Percentiles rank a stretch among this genome's conserved stretches.
phyloP scores from a whole-genome alignment of 2,888 invertebrate species.

The Pemphredon lugubris region DNA sequence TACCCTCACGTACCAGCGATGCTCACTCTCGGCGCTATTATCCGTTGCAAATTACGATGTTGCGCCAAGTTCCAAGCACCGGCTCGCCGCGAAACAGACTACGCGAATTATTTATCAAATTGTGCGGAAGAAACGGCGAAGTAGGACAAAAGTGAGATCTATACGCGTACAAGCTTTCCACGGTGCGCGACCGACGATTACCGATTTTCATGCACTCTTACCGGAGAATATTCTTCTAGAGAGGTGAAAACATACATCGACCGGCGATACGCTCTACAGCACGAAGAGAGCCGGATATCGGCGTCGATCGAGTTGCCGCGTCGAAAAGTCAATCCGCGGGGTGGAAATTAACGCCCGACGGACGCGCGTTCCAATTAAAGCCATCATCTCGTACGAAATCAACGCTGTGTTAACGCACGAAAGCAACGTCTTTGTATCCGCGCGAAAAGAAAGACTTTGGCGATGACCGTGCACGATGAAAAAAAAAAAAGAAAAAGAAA shows the following conservation, averaged over 20 bases:
- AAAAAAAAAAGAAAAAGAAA: too few relatives aligned
- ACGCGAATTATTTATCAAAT: slow-evolving; percentile 42
- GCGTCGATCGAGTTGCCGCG: too few relatives aligned
- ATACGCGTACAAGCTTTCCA: slow-evolving; percentile 24
- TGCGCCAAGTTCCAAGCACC: slow-evolving; percentile 4
- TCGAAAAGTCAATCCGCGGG: too few relatives aligned
- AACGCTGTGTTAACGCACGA: too few relatives aligned
- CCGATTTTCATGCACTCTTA: slow-evolving; percentile 59
- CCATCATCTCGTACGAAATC: too few relatives aligned
- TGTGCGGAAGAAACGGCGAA: slow-evolving; percentile 28
- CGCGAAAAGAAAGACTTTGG: too few relatives aligned
- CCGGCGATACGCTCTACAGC: slow-evolving; percentile 31
- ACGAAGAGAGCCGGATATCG: slow-evolving; percentile 27
- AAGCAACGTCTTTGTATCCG: too few relatives aligned
- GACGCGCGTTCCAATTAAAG: too few relatives aligned
- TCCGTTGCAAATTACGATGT: slow-evolving; percentile 36
- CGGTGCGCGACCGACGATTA: slow-evolving; percentile 45
- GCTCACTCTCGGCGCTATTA: slow-evolving; percentile 21
- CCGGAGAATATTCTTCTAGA: slow-evolving; percentile 20
- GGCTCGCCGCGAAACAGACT: slow-evolving; percentile 11
- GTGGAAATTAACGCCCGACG: too few relatives aligned
- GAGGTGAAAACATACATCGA: slow-evolving; percentile 38
- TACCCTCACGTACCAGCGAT: slow-evolving; percentile 20
- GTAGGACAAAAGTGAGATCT: slow-evolving; percentile 37
- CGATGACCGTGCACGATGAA: too few relatives aligned